These are phyloP conservation scores for Lamellibrachia satsuma DNA, from an alignment of 2,888 invertebrate species.

Conservation along the genomic window DNA sequence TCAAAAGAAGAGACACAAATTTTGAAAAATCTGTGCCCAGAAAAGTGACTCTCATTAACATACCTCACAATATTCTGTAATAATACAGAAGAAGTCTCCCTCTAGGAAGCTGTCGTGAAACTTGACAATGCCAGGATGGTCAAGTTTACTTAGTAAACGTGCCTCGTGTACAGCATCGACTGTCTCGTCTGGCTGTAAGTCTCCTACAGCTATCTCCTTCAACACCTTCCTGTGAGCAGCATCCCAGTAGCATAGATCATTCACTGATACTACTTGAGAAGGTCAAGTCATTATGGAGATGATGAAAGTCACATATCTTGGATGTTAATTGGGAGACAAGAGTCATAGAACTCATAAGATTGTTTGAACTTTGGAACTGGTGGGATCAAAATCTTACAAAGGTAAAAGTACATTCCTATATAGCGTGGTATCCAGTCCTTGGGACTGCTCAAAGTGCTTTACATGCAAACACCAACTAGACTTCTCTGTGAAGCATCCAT, in stretches of 20 bases:
- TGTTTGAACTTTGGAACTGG: too few relatives aligned
- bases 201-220: slow-evolving; percentile 65
- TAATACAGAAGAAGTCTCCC: slow-evolving; percentile 64
- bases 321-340: too few relatives aligned
- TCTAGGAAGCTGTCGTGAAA: slow-evolving; percentile 65
- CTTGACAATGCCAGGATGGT: slow-evolving; percentile 64
- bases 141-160: slow-evolving; percentile 60
- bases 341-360: too few relatives aligned
- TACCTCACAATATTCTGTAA: slow-evolving; percentile 66
- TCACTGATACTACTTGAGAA: too few relatives aligned
- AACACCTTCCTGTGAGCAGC: slow-evolving; percentile 60
- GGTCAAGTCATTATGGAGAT: too few relatives aligned
- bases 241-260: neutral
- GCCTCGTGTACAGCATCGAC: slow-evolving; percentile 64
- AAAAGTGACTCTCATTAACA: slow-evolving; percentile 14
- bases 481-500: too few relatives aligned
- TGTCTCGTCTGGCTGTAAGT: slow-evolving; percentile 64
- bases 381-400: too few relatives aligned
- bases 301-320: too few relatives aligned
- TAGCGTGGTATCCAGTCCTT: too few relatives aligned
- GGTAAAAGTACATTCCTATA: too few relatives aligned
- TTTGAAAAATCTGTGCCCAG: neutral
- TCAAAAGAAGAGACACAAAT: neutral
- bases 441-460: too few relatives aligned
- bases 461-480: too few relatives aligned